Conservation (phyloP, 2,888 invertebrate genomes). For the Dinocampus coccinellae region DNA sequence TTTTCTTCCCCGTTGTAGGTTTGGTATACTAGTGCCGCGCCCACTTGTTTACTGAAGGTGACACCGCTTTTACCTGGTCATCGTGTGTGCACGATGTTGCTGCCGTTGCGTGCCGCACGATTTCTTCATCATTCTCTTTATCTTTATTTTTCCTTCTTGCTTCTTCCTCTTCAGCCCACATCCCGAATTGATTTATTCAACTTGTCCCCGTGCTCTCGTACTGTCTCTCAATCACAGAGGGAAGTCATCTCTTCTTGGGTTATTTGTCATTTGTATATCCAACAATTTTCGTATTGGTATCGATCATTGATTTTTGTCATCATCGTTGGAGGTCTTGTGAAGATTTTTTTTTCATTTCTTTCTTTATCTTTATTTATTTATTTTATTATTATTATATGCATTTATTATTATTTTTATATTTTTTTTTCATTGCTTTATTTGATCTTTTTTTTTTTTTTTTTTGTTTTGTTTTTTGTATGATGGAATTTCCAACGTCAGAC, state of each 20-base stretch:
- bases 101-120: constrained; percentile 9
- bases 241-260: constrained; percentile 17
- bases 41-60: constrained; percentile 62
- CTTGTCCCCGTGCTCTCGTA: constrained; percentile 12
- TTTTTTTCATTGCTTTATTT: neutral
- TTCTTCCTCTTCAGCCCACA: constrained; percentile 14
- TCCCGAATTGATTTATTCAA: constrained; percentile 45
- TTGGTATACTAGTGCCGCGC: constrained; percentile 51
- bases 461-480: neutral
- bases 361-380: no score
- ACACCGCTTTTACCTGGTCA: constrained; percentile 57
- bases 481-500: neutral
- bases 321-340: constrained; percentile 31
- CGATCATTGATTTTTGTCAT: constrained; percentile 30
- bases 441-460: constrained; percentile 17
- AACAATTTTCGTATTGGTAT: constrained; percentile 23
- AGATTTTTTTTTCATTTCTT: constrained; percentile 11
- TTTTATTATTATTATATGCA: neutral
- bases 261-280: constrained; percentile 44
- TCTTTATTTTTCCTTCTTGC: neutral
- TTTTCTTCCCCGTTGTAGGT: constrained; percentile 34
- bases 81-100: constrained; percentile 35
- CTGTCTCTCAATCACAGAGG: constrained; percentile 8
- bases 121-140: constrained; percentile 22
- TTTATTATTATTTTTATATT: neutral